A percentile compares a stretch with the other conserved stretches of the same genome.
phyloP scores from a whole-genome alignment of 2,888 invertebrate genomes.

The Beris morrisii region DNA sequence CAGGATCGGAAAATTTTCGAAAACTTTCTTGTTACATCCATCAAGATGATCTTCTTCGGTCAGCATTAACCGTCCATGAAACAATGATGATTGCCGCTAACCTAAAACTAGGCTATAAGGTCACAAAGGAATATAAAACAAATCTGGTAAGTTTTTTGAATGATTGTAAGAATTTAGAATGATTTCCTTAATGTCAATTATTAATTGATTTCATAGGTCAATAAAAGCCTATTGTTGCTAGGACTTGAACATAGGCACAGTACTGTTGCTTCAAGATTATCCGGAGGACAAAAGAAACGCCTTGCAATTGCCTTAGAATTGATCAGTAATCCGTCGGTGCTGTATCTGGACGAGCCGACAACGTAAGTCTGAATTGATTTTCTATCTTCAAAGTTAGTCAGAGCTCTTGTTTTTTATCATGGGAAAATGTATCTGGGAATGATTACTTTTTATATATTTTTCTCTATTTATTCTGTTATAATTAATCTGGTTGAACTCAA shows the following conservation, averaged over 20 bases:
- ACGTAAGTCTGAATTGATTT: slow-evolving; percentile 60
- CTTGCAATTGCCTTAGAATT: slow-evolving; percentile 82
- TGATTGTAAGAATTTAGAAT: slow-evolving; percentile 4
- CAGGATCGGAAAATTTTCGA: slow-evolving; percentile 68
- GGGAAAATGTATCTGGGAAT: too few relatives aligned
- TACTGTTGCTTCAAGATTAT: slow-evolving; percentile 71
- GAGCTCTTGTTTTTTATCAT: too few relatives aligned
- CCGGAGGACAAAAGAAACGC: slow-evolving; percentile 83
- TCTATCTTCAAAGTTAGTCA: too few relatives aligned
- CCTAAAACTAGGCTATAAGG: slow-evolving; percentile 74
- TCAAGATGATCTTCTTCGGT: slow-evolving; percentile 76
- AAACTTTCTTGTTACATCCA: slow-evolving; percentile 84
- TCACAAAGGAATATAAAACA: slow-evolving; percentile 68
- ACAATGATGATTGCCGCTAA: slow-evolving; percentile 82
- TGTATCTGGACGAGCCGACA: slow-evolving; percentile 88
- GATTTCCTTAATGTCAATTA: slow-evolving; percentile 18
- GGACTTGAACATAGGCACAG: slow-evolving; percentile 70
- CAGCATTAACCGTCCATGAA: slow-evolving; percentile 76
- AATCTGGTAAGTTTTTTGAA: slow-evolving; percentile 62
- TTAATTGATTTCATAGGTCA: slow-evolving; percentile 60
- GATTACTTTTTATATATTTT: too few relatives aligned
- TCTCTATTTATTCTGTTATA: too few relatives aligned
- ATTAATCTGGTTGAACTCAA: too few relatives aligned
- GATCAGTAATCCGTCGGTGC: slow-evolving; percentile 82
- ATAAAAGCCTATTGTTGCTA: slow-evolving; percentile 72